Evolutionary conservation across 2,797 vertebrate genomes (phyloP), one percentile per base, ranked within the genome.

Genomic region (Centroberyx gerrardi): DNA sequence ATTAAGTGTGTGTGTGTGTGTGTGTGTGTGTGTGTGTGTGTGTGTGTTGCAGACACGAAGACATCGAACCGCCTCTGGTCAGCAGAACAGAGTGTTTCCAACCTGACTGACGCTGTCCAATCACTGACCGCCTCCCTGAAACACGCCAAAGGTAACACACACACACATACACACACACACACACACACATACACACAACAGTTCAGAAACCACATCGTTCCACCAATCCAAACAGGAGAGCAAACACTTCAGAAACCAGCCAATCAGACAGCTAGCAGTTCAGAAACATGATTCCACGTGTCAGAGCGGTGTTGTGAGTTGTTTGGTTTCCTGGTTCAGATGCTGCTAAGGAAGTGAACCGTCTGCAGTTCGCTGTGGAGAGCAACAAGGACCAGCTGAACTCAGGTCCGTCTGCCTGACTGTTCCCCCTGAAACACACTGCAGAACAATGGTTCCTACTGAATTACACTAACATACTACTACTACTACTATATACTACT

Each of bases 361-460:
- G 81, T 15, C 62, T 92, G 4, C 75, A 81, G 82, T 85, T 85
- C 9, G 64, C 84, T 12, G 88, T 89, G 4, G 85, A 88, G 68
- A 74, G 8, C 70, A 88, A 90, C 84, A 83, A 64, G 49, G 85
- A 88, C 9, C 80, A 76, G 71, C 85, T 93, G 66, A 72, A 0
- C 18, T 86, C 92, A 83, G 90, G 91, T 92, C 36, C 2, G 38
- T 31, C 62, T 1, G 15, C 38, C 31, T 38, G 17, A 36, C 29
- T 6, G 10, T 12, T 4, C 5, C 53, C 22, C 27, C 22, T 29
- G 22, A 13, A 55, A 51, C 29, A 46, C 62, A 49, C 44, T 15
- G 12, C 36, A 49, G 15, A 18, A 18, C 33, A 3, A 3, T 0
- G 8, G 8, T 17, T 40, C 17, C 29, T 2, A 22, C 22, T 22